Evolutionary conservation across 1,140 invertebrate species (phyloP).

Genomic region (Leptonema lineaticorne): DNA sequence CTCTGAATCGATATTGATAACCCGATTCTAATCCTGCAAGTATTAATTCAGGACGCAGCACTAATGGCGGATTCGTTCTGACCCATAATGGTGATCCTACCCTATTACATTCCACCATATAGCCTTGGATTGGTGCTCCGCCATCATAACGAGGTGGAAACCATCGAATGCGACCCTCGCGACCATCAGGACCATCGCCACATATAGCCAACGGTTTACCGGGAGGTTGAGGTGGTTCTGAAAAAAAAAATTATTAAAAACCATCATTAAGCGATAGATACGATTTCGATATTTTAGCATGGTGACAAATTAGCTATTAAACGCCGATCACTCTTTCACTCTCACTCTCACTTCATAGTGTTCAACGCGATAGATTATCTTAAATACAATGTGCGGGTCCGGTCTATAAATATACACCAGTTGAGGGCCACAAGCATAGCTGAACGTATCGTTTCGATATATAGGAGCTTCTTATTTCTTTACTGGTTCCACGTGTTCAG

Average conservation of each 20-base stretch:
- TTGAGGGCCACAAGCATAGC: neutral
- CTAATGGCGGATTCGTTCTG: slow-evolving; percentile 68
- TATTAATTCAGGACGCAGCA: slow-evolving; percentile 69
- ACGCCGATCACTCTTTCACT: too few relatives aligned
- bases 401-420: neutral
- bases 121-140: slow-evolving; percentile 84
- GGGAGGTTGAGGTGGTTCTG: slow-evolving; percentile 74
- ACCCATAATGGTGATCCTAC: slow-evolving; percentile 77
- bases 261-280: too few relatives aligned
- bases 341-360: too few relatives aligned
- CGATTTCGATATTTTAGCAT: neutral
- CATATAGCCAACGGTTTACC: slow-evolving; percentile 75
- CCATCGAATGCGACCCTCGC: slow-evolving; percentile 76
- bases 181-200: slow-evolving; percentile 75
- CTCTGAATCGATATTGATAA: slow-evolving; percentile 86
- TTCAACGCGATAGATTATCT: neutral
- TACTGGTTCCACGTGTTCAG: too few relatives aligned
- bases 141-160: slow-evolving; percentile 78
- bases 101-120: slow-evolving; percentile 77
- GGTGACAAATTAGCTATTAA: too few relatives aligned
- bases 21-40: slow-evolving; percentile 80
- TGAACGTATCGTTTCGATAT: neutral
- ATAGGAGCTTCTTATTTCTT: too few relatives aligned
- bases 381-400: neutral
- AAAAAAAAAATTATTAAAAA: slow-evolving; percentile 37